These are phyloP conservation scores for Bombus waltoni DNA, from an alignment of 1,140 invertebrate genomes.

Conservation along the genomic window DNA sequence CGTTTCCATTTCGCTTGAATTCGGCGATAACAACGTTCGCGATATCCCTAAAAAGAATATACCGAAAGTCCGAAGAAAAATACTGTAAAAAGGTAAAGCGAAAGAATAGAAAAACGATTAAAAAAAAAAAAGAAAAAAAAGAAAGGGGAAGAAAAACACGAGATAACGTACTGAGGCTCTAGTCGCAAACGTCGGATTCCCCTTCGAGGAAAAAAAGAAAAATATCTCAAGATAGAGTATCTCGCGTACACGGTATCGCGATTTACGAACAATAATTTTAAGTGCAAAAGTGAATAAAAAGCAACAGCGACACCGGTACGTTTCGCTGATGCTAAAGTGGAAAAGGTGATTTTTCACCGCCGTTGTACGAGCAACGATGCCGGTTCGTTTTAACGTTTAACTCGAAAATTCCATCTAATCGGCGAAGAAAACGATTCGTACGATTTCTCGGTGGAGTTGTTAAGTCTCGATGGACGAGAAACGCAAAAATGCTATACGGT, in stretches of 20 bases:
- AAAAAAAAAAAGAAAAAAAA: no score
- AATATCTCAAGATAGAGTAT: neutral
- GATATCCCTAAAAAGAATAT: neutral
- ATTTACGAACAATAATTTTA: conserved; percentile 20
- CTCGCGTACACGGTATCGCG: neutral
- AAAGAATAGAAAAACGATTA: neutral
- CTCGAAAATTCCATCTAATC: conserved; percentile 12
- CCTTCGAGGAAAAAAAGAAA: neutral
- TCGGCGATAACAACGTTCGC: neutral
- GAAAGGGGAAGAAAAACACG: neutral
- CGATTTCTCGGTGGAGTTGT: neutral
- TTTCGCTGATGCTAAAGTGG: neutral
- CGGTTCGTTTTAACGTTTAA: neutral
- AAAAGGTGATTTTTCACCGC: conserved; percentile 40
- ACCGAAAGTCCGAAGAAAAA: neutral
- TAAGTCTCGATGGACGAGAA: neutral
- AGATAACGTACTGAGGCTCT: neutral
- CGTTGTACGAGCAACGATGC: neutral
- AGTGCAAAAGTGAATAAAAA: neutral
- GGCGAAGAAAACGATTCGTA: neutral
- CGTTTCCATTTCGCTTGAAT: neutral
- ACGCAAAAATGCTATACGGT: neutral
- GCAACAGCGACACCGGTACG: neutral
- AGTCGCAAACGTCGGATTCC: neutral
- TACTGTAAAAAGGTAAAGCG: no score